Evolutionary conservation across 2,113 vertebrate species (phyloP), one percentile per base, ranked within the genome.

Genomic region (Galeopterus variegatus): DNA sequence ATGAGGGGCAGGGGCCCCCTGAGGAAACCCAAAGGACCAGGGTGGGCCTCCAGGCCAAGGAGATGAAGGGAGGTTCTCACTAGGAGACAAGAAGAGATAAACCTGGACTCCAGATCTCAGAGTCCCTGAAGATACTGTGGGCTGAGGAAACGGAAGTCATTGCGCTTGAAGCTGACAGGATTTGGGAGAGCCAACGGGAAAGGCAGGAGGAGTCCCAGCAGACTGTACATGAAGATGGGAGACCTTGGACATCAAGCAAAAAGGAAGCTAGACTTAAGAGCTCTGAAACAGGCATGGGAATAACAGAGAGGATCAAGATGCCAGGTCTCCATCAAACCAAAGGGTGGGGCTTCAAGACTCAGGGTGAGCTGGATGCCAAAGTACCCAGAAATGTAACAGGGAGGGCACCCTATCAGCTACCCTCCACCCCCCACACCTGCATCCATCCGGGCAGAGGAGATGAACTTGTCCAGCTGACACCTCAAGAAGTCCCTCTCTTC

Each of bases 401-500:
- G 41, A 24, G 45, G 26, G 17, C 0, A 17, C 18, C 3, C 7
- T 52, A 28, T 1, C 45, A 9, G 41, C 23, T 41, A 41, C 41
- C 3, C 41, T 41, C 41, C 41, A 13, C 0, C 41, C 69, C 50
- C 72, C 95, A 98, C 93, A 98, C 98, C 98, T 89, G 98, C 75
- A 3, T 99, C 99, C 90, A 98, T 97, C 82, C 99, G 99, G 41
- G 99, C 99, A 0, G 99, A 99, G 70, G 99, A 99, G 96, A 99
- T 99, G 97, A 99, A 99, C 69, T 99, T 99, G 97, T 99, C 99
- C 36, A 99, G 96, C 97, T 99, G 99, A 93, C 99, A 99, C 23
- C 99, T 99, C 17, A 99, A 96, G 86, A 99, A 99, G 96, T 99
- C 99, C 73, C 99, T 98, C 98, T 99, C 99, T 96, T 99, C 99